These are phyloP conservation scores for Podarcis muralis DNA, from an alignment of 2,113 vertebrate genomes.

Conservation along the genomic window DNA sequence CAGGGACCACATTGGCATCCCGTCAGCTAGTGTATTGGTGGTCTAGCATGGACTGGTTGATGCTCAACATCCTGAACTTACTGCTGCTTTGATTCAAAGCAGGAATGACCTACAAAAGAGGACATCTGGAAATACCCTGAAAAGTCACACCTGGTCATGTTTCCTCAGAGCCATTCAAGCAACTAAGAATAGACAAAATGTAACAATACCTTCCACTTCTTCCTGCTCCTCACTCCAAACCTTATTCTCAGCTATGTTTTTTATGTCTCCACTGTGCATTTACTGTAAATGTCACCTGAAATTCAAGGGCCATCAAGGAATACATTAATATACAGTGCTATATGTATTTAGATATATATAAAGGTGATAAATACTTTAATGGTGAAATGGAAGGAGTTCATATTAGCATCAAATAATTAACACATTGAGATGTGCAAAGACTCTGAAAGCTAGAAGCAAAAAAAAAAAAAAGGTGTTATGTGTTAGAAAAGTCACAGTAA, in stretches of 20 bases:
- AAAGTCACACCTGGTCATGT: background rate
- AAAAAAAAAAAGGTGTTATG: background rate
- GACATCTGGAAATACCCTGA: background rate
- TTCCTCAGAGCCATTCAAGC: conserved; percentile 17
- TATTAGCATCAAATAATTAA: background rate
- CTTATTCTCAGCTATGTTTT: accelerated
- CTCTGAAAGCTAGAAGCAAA: background rate
- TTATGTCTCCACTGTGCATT: background rate
- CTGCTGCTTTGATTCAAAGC: background rate
- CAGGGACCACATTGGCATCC: too few species aligned
- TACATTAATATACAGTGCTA: background rate
- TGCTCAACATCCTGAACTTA: background rate
- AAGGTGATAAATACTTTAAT: background rate
- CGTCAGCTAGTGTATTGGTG: background rate
- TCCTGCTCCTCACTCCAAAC: conserved; percentile 40
- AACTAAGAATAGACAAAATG: conserved; percentile 35
- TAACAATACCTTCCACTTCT: background rate
- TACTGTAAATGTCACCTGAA: accelerated
- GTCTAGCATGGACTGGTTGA: background rate
- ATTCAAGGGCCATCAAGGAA: accelerated
- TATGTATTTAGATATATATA: background rate
- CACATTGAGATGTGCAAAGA: background rate
- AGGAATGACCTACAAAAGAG: too few species aligned
- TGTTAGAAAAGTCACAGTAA: background rate
- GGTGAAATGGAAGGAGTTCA: background rate